Percentiles rank a stretch among this genome's conserved stretches.
phyloP scores from a whole-genome alignment of 2,888 invertebrate genomes.

The Agrotis exclamationis region DNA sequence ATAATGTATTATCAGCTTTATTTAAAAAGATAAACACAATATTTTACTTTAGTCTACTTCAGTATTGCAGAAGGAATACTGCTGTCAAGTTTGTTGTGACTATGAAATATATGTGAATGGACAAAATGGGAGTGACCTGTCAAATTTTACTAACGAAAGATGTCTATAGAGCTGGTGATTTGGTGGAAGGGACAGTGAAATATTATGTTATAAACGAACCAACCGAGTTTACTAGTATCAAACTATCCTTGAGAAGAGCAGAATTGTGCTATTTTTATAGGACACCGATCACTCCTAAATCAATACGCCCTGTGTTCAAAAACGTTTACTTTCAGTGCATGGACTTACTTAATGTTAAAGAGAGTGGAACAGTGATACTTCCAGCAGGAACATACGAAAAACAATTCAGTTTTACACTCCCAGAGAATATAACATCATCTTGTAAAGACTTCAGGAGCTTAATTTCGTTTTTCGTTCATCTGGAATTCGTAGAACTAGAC shows the following conservation, averaged over 20 bases:
- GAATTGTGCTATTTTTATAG: slow-evolving; percentile 26
- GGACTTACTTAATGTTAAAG: not conserved
- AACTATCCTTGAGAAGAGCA: slow-evolving; percentile 60
- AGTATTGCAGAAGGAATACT: not conserved
- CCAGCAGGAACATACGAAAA: slow-evolving; percentile 2
- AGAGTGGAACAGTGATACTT: not conserved
- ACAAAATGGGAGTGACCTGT: slow-evolving; percentile 49
- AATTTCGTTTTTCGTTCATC: slow-evolving; percentile 8
- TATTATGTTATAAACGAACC: slow-evolving; percentile 65
- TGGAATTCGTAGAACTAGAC: not conserved
- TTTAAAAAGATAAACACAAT: not conserved
- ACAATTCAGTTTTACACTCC: slow-evolving; percentile 32
- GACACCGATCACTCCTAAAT: slow-evolving; percentile 7
- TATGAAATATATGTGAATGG: no score
- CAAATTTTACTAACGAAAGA: slow-evolving; percentile 56
- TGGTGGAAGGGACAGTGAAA: slow-evolving; percentile 58
- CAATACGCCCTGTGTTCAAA: not conserved
- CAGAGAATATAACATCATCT: slow-evolving; percentile 35
- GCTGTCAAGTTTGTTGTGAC: not conserved
- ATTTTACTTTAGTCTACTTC: not conserved
- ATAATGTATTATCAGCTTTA: slow-evolving; percentile 10
- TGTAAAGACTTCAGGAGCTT: slow-evolving; percentile 15
- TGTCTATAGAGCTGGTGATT: slow-evolving; percentile 56
- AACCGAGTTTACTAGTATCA: slow-evolving; percentile 50
- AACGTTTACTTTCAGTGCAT: not conserved